Conservation (phyloP, 1,140 invertebrate genomes). For the Rhynchophorus ferrugineus region DNA sequence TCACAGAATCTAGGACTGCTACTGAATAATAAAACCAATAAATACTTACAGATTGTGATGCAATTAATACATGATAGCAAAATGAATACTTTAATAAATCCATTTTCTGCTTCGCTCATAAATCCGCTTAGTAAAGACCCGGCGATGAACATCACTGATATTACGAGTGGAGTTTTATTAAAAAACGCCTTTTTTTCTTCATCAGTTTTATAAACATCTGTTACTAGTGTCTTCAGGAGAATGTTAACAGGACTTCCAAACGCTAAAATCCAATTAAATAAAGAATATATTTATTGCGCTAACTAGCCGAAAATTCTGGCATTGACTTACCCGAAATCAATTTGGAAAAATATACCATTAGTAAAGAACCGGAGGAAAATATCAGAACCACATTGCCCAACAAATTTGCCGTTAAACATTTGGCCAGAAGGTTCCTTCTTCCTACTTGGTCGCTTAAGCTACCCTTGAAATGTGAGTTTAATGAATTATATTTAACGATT, state of each 20-base stretch:
- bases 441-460: constrained; percentile 25
- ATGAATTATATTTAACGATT: background rate
- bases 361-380: constrained; percentile 10
- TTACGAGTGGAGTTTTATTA: constrained; percentile 16
- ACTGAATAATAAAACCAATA: too few relatives aligned
- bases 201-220: constrained; percentile 13
- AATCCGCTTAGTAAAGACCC: constrained; percentile 18
- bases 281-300: too few relatives aligned
- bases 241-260: constrained; percentile 16
- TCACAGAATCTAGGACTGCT: too few relatives aligned
- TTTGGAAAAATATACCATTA: constrained; percentile 13
- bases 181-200: constrained; percentile 19
- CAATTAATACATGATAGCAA: constrained; percentile 2
- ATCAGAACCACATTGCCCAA: constrained; percentile 16
- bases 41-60: constrained; percentile 13
- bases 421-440: constrained; percentile 15
- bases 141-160: constrained; percentile 9
- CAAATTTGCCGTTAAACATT: constrained; percentile 13
- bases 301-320: too few relatives aligned
- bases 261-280: constrained; percentile 15
- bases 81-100: constrained; percentile 15
- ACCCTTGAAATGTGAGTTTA: constrained; percentile 15
- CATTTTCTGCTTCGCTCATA: constrained; percentile 21
- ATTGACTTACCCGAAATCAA: constrained; percentile 21
- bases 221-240: constrained; percentile 16